Conservation (phyloP, 2,113 vertebrate genomes). For the Heterotis niloticus region DNA sequence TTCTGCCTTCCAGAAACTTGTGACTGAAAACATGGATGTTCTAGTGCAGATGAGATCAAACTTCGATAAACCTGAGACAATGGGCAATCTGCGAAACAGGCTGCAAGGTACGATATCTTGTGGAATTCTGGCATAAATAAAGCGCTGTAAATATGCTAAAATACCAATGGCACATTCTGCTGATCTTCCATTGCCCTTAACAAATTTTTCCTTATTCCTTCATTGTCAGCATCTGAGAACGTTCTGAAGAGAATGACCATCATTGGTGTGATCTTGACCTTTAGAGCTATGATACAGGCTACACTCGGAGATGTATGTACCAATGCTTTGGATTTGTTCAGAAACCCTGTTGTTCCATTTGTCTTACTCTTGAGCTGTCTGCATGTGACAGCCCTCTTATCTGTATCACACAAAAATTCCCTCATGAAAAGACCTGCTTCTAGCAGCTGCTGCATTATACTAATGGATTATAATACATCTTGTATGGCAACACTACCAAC, state of each 20-base stretch:
- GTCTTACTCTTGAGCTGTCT: neutral
- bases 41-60: constrained; percentile 85
- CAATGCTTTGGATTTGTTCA: neutral
- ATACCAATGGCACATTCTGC: neutral
- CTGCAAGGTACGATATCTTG: constrained; percentile 68
- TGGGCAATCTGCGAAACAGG: constrained; percentile 69
- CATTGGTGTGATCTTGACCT: constrained; percentile 87
- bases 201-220: neutral
- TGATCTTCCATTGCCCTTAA: neutral
- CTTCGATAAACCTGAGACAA: constrained; percentile 71
- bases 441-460: neutral
- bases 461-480: neutral
- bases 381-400: neutral
- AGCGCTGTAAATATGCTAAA: neutral
- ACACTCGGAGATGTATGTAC: constrained; percentile 75
- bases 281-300: constrained; percentile 77
- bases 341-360: neutral
- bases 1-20: constrained; percentile 73
- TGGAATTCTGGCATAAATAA: neutral
- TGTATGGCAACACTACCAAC: neutral
- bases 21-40: constrained; percentile 89
- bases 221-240: constrained; percentile 73
- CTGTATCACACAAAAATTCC: neutral
- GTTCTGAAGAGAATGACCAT: constrained; percentile 91
- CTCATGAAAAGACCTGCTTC: neutral